Conservation (phyloP, 2,113 vertebrate genomes). For the Anseranas semipalmata region DNA sequence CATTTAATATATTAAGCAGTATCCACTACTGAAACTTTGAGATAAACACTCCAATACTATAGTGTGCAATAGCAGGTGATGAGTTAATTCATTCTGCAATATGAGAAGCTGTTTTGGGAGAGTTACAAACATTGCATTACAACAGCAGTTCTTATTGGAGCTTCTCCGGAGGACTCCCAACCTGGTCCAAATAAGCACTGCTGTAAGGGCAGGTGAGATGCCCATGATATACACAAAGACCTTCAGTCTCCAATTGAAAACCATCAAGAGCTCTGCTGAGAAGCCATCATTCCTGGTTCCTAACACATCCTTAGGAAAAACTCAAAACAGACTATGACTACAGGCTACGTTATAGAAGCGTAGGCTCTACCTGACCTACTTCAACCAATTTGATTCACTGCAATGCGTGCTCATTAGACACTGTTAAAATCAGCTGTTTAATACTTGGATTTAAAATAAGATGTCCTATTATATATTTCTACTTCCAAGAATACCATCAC, state of each 20-base stretch:
- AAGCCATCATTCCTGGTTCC: background rate
- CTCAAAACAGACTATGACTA: background rate
- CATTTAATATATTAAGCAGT: background rate
- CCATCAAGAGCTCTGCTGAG: background rate
- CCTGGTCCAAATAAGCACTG: background rate
- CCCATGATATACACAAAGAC: background rate
- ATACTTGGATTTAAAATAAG: background rate
- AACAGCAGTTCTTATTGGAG: background rate
- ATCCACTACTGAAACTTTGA: background rate
- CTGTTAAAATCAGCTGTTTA: background rate
- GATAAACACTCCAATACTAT: background rate
- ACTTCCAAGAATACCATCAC: background rate
- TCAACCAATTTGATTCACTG: background rate
- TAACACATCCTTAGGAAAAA: background rate
- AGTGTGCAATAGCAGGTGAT: background rate
- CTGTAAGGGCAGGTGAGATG: background rate
- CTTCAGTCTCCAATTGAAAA: background rate
- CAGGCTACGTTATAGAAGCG: background rate
- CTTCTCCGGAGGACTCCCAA: background rate
- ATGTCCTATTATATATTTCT: background rate
- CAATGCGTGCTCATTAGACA: background rate
- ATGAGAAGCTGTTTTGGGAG: background rate
- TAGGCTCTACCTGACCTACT: background rate
- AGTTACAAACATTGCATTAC: background rate
- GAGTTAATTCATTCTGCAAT: background rate